Evolutionary conservation across 2,797 vertebrate species (phyloP), one percentile per base, ranked within the genome.

Genomic region (Picus viridis): DNA sequence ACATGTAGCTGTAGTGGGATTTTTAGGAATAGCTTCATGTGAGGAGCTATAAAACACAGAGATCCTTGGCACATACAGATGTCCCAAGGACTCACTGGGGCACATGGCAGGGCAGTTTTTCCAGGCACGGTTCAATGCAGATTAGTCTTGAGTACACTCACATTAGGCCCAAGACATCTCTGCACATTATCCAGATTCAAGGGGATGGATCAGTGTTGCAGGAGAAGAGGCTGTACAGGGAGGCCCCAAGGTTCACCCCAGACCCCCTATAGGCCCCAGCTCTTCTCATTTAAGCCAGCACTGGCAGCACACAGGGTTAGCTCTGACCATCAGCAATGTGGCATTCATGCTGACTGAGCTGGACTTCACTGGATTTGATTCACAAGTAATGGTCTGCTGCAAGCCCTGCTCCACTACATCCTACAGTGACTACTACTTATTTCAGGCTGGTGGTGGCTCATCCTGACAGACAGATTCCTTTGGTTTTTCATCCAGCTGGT

Each of bases 21-120:
- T 95, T 95, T 91, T 89, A 93, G 85, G 89, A 94, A 92, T 69
- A 92, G 39, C 30, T 88, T 88, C 72, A 47, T 41, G 12, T 62
- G 83, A 92, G 79, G 74, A 84, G 51, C 53, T 88, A 54, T 51
- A 82, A 82, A 91, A 86, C 34, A 64, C 2, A 1, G 72, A 91
- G 41, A 90, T 89, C 32, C 30, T 23, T 76, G 54, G 54, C 71
- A 74, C 3, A 0, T 39, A 18, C 24, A 69, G 74, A 49, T 84
- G 51, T 91, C 70, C 75, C 71, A 81, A 7, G 59, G 77, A 88
- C 32, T 12, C 45, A 75, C 24, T 6, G 43, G n/a, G 30, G 70
- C 26, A 78, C 1, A 8, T n/a, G 16, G 64, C 77, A 88, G 57
- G 57, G 29, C 71, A 72, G 22, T 41, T 88, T 92, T 45, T 88